These are phyloP conservation scores for Gulo gulo DNA, from an alignment of 2,113 vertebrate genomes.

Conservation along the genomic window DNA sequence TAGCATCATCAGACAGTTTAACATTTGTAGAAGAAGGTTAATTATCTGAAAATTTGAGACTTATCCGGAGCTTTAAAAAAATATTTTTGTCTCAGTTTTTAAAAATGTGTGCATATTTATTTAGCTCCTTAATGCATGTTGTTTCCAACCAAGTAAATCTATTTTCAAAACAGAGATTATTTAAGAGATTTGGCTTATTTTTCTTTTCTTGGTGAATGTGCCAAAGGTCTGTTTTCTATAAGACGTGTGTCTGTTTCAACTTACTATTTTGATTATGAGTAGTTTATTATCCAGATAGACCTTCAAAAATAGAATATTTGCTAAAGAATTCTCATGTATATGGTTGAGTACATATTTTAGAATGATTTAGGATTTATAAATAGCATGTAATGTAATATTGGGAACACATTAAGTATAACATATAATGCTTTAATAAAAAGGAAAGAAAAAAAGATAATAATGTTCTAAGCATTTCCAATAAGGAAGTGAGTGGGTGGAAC, in stretches of 20 bases:
- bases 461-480: background rate
- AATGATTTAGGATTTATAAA: conserved; percentile 56
- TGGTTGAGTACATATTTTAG: conserved; percentile 42
- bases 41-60: conserved; percentile 46
- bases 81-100: conserved; percentile 7
- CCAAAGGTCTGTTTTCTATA: conserved; percentile 80
- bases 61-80: conserved; percentile 29
- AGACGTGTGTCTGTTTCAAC: conserved; percentile 76
- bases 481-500: background rate
- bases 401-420: conserved; percentile 9
- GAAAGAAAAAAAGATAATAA: background rate
- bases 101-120: conserved; percentile 42
- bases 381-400: conserved; percentile 35
- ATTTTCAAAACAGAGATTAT: conserved; percentile 73
- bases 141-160: conserved; percentile 59
- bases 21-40: conserved; percentile 33
- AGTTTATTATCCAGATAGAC: conserved; percentile 68
- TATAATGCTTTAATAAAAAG: background rate
- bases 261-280: conserved; percentile 71
- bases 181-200: conserved; percentile 67
- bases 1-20: background rate
- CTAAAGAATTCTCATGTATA: conserved; percentile 31
- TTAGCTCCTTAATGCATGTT: conserved; percentile 55
- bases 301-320: conserved; percentile 64
- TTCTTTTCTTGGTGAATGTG: conserved; percentile 52